phyloP scores from a whole-genome alignment of 2,113 vertebrate genomes.

The Semicossyphus pulcher region DNA sequence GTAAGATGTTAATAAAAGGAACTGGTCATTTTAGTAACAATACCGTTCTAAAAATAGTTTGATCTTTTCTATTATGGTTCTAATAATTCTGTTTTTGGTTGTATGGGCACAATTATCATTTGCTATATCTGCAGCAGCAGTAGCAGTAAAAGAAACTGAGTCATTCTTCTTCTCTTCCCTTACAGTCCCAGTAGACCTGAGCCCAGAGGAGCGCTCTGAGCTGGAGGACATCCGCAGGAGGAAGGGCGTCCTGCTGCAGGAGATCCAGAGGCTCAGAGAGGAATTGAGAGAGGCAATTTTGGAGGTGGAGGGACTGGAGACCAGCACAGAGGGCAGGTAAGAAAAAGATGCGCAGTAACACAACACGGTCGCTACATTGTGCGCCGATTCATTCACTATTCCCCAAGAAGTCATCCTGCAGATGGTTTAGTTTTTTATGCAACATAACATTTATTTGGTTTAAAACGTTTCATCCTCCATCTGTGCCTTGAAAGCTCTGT shows the following conservation, averaged over 20 bases:
- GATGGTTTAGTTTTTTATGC: no score
- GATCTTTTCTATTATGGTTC: not conserved
- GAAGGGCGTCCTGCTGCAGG: conserved; percentile 90
- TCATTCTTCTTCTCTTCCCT: conserved; percentile 59
- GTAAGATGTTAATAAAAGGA: not conserved
- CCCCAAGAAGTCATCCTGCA: no score
- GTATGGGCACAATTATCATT: conserved; percentile 21
- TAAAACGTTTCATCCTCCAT: not conserved
- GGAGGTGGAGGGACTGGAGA: conserved; percentile 92
- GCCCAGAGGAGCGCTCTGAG: conserved; percentile 92
- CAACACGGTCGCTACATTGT: not conserved
- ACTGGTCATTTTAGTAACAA: conserved; percentile 12
- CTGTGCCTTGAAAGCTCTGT: not conserved
- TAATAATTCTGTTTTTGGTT: not conserved
- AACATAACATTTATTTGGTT: no score
- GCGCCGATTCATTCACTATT: not conserved
- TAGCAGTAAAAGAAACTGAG: conserved; percentile 8
- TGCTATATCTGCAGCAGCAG: conserved; percentile 21
- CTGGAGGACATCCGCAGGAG: conserved; percentile 92
- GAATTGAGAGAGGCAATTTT: conserved; percentile 92
- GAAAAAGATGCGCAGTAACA: conserved; percentile 9
- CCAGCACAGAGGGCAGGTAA: conserved; percentile 92
- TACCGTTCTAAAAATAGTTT: conserved; percentile 24
- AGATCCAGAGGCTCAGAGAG: conserved; percentile 92
- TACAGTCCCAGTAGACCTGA: conserved; percentile 91